phyloP scores from a whole-genome alignment of 2,113 vertebrate genomes.

The Rhynchopsitta pachyrhyncha region DNA sequence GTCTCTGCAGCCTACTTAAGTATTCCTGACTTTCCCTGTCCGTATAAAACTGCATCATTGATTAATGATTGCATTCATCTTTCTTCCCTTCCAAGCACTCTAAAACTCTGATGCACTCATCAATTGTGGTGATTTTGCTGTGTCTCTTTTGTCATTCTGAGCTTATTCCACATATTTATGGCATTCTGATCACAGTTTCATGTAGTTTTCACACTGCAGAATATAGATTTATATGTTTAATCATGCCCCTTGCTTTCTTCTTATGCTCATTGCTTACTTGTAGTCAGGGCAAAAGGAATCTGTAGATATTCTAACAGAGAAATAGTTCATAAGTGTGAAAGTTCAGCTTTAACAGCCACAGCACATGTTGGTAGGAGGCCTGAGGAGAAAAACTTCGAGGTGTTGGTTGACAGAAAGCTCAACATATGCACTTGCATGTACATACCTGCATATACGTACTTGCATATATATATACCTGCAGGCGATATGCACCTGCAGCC shows the following conservation, averaged over 20 bases:
- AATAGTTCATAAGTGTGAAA: background rate
- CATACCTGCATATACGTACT: too few relatives aligned
- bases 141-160: background rate
- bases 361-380: background rate
- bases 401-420: background rate
- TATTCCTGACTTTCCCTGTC: background rate
- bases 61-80: background rate
- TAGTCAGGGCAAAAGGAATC: background rate
- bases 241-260: background rate
- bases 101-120: background rate
- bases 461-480: background rate
- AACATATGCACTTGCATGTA: background rate
- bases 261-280: background rate
- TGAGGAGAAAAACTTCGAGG: background rate
- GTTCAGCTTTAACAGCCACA: background rate
- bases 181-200: background rate
- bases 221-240: background rate
- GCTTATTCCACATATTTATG: background rate
- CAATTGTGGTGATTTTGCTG: background rate
- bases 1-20: background rate
- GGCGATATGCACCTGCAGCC: background rate
- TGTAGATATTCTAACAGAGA: background rate
- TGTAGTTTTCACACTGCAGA: background rate
- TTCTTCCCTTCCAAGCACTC: background rate
- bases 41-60: background rate